Evolutionary conservation across 2,113 vertebrate species (phyloP), one percentile per base, ranked within the genome.

Genomic region (Gymnarchus niloticus): DNA sequence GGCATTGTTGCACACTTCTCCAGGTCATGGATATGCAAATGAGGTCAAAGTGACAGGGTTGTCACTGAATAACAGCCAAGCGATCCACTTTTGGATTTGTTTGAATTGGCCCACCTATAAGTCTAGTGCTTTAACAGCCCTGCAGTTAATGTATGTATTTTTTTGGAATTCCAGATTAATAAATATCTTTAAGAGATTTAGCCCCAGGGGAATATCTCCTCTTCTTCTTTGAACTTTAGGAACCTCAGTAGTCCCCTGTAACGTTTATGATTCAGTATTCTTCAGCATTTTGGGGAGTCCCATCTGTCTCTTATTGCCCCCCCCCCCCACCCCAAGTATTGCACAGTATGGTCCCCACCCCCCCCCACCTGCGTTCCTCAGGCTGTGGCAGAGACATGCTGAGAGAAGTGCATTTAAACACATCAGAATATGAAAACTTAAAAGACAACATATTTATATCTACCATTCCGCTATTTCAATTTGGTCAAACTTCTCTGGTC

Each of bases 11-110:
- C 48, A 49, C 83, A 89, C 86, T 49, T 83, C 61, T 59, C 83
- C 46, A 81, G 87, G 56, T 77, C 85, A 86, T 54, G 86, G 82
- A 59, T 78, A 82, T 82, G 86, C 85, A 85, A 88, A 89, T 81
- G 69, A 87, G 49, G 8, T 80, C 10, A 25, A 23, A 81, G 17
- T 1, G 37, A 82, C 48, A 33, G 49, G 25, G 28, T 23, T 56
- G 80, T 54, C 80, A n/a, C 80, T n/a, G 61, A 81, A 37, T 37
- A 48, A 78, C 73, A 76, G 44, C 17, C 19, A 54, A 59, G 46
- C n/a, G 9, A 46, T 21, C 9, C 41, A 33, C 57, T 41, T 73
- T 33, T 37, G 8, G n/a, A 25, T 61, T 21, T n/a, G 28, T 82
- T 52, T 81, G 56, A 49, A 48, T 25, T 33, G 78, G 56, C 41